A percentile compares a stretch with the other conserved stretches of the same genome.
Conservation (phyloP, 2,797 vertebrate species). For the Poecilia velifera region DNA sequence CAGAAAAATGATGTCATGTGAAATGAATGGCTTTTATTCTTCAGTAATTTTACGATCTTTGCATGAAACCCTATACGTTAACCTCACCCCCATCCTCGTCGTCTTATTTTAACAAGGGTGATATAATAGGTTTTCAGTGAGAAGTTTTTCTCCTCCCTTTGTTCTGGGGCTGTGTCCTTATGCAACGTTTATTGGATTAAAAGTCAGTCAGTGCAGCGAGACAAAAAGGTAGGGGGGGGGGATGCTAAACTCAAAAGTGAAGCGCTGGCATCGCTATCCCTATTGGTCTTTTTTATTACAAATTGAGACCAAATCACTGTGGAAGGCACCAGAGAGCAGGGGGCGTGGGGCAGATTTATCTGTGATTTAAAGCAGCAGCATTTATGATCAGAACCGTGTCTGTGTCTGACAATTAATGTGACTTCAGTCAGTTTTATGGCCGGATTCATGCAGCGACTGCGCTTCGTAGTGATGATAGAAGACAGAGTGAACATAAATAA, state of each 20-base stretch:
- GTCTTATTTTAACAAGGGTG: slow-evolving; percentile 74
- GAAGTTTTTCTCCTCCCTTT: slow-evolving; percentile 67
- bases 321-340: slow-evolving; percentile 64
- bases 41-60: slow-evolving; percentile 78
- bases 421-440: slow-evolving; percentile 78
- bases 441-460: slow-evolving; percentile 71
- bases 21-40: slow-evolving; percentile 80
- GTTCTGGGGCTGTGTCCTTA: slow-evolving; percentile 79
- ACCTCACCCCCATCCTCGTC: slow-evolving; percentile 29
- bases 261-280: slow-evolving; percentile 57
- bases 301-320: slow-evolving; percentile 80
- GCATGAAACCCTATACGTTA: slow-evolving; percentile 77
- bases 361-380: slow-evolving; percentile 80
- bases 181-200: slow-evolving; percentile 83
- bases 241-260: slow-evolving; percentile 76
- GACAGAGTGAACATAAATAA: slow-evolving; percentile 74
- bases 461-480: slow-evolving; percentile 74
- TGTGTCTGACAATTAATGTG: slow-evolving; percentile 81
- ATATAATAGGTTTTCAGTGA: slow-evolving; percentile 77
- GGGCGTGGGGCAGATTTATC: slow-evolving; percentile 68
- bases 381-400: slow-evolving; percentile 81
- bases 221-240: slow-evolving; percentile 60
- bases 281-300: slow-evolving; percentile 79
- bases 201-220: slow-evolving; percentile 77
- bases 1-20: slow-evolving; percentile 78